Evolutionary conservation across 2,797 vertebrate species (phyloP).

Genomic region (Sebastes minor): DNA sequence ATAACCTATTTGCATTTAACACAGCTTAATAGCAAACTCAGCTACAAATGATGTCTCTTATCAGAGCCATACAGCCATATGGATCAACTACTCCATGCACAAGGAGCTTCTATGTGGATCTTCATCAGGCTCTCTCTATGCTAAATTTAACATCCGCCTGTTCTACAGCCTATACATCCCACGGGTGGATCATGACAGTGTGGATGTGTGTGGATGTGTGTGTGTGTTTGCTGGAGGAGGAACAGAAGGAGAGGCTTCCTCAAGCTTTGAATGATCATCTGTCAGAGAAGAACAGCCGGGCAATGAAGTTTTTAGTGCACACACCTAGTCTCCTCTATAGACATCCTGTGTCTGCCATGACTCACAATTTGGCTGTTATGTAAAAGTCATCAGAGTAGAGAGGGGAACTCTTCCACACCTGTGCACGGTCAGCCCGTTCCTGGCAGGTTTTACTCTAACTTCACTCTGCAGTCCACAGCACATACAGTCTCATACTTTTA

Average conservation of each 20-base stretch:
- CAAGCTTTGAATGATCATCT: conserved; percentile 19
- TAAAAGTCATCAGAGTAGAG: conserved; percentile 26
- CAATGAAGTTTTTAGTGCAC: neutral
- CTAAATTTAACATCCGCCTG: conserved; percentile 53
- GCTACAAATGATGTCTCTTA: neutral
- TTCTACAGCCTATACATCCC: conserved; percentile 37
- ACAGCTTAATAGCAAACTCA: neutral
- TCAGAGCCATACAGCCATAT: neutral
- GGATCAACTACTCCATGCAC: neutral
- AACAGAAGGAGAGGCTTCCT: conserved; percentile 39
- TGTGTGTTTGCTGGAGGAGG: neutral
- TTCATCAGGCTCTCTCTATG: conserved; percentile 18
- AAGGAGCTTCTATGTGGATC: conserved; percentile 13
- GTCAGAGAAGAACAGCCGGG: conserved; percentile 14
- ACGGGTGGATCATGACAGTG: conserved; percentile 21
- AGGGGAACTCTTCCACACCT: conserved; percentile 48
- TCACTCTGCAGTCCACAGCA: neutral
- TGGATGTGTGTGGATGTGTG: conserved; percentile 7
- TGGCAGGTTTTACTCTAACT: conserved; percentile 10
- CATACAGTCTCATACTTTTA: neutral
- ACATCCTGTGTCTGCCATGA: conserved; percentile 62
- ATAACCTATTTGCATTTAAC: neutral
- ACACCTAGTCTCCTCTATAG: conserved; percentile 19
- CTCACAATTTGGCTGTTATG: conserved; percentile 51
- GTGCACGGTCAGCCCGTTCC: conserved; percentile 4